phyloP scores from a whole-genome alignment of 1,140 invertebrate genomes.

The Zaprionus davidi region DNA sequence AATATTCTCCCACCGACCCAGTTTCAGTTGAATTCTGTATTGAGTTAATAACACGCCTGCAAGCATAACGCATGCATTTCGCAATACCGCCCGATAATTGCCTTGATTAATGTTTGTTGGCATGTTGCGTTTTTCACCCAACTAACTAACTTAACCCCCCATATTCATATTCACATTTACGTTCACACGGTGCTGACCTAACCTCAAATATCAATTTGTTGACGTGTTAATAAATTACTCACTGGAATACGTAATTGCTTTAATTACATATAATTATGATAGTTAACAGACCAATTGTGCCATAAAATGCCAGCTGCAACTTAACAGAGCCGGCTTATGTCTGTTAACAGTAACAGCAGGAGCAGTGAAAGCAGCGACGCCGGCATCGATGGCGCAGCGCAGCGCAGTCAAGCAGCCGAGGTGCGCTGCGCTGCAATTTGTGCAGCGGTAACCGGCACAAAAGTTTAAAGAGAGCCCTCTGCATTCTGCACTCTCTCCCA shows the following conservation, averaged over 20 bases:
- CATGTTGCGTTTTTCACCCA: background rate
- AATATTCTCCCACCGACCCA: background rate
- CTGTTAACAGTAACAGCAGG: constrained; percentile 31
- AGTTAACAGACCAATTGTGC: constrained; percentile 18
- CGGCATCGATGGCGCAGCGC: constrained; percentile 2
- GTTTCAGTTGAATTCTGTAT: background rate
- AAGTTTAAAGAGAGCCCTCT: constrained; percentile 48
- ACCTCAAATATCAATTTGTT: constrained; percentile 24
- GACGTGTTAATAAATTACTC: constrained; percentile 2
- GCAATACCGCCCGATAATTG: background rate
- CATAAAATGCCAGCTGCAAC: constrained; percentile 25
- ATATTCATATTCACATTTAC: background rate
- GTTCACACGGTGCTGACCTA: background rate
- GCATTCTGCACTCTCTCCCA: constrained; percentile 9
- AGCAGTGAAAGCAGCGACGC: constrained; percentile 7
- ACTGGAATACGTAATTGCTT: constrained; percentile 8
- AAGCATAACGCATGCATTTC: background rate
- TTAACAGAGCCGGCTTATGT: constrained; percentile 45
- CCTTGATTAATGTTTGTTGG: background rate
- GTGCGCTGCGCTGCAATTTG: constrained; percentile 20
- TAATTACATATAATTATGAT: constrained; percentile 14
- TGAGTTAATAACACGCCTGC: background rate
- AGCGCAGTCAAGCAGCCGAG: background rate
- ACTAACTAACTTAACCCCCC: background rate
- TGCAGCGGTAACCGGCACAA: constrained; percentile 48